A percentile compares a stretch with the other conserved stretches of the same genome.
These are phyloP conservation scores for Geopemphigus sp. DNA, from an alignment of 1,140 invertebrate species.

Conservation along the genomic window DNA sequence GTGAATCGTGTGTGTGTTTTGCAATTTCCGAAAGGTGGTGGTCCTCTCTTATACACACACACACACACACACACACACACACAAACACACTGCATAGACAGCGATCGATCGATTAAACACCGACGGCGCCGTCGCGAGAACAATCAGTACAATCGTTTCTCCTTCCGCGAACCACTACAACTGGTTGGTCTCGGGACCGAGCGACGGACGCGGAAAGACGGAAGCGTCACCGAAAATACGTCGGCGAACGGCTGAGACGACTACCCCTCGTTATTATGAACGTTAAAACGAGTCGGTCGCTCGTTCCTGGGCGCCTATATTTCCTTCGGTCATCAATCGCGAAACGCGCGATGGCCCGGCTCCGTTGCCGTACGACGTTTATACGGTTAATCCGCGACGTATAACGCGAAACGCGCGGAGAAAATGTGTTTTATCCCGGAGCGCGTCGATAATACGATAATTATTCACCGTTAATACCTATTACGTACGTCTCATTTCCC, in stretches of 20 bases:
- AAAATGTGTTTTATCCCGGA: neutral
- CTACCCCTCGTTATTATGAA: neutral
- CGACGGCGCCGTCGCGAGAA: slow-evolving; percentile 11
- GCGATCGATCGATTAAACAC: slow-evolving; percentile 20
- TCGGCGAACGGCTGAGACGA: neutral
- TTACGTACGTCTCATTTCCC: slow-evolving; percentile 22
- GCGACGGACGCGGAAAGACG: neutral
- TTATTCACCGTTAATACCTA: slow-evolving; percentile 1
- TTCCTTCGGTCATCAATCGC: neutral
- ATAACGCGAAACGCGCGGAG: neutral
- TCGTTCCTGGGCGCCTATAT: too few species aligned
- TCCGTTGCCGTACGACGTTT: neutral
- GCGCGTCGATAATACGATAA: neutral
- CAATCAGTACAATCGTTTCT: slow-evolving; percentile 11
- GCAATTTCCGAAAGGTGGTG: slow-evolving; percentile 46
- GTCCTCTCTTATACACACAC: slow-evolving; percentile 6
- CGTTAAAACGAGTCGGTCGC: too few species aligned
- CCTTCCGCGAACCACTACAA: neutral
- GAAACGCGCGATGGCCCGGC: neutral
- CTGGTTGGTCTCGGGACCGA: too few species aligned
- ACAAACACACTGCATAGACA: too few species aligned
- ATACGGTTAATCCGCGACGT: neutral
- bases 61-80: too few species aligned
- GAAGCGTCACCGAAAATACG: too few species aligned
- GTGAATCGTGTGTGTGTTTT: slow-evolving; percentile 47